These are phyloP conservation scores for Leiothrix lutea DNA, from an alignment of 2,113 vertebrate genomes.

Conservation along the genomic window DNA sequence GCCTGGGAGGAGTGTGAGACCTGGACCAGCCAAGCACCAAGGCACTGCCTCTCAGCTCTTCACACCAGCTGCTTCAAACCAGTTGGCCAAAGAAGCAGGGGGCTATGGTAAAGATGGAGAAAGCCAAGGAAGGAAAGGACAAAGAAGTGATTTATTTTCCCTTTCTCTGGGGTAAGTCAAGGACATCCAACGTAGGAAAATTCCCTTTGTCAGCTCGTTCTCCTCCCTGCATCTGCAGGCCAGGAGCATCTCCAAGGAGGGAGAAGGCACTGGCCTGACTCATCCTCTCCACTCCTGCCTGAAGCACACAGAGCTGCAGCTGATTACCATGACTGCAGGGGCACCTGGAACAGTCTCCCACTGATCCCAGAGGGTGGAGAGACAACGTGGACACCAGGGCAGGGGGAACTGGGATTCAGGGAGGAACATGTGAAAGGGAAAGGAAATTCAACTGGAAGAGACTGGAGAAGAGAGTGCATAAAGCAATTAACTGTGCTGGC, in stretches of 20 bases:
- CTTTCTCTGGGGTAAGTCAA: neutral
- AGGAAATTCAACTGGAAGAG: neutral
- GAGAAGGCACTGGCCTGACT: neutral
- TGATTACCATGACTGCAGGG: rapidly evolving
- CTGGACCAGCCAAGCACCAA: neutral
- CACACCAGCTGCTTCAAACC: neutral
- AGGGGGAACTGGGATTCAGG: neutral
- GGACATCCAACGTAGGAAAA: neutral
- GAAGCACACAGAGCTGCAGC: neutral
- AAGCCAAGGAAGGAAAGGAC: neutral
- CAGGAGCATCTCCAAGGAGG: neutral
- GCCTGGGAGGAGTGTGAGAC: neutral
- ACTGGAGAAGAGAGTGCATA: neutral
- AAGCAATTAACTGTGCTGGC: neutral
- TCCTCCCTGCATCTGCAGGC: neutral
- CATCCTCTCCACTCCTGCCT: neutral
- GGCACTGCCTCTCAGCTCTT: neutral
- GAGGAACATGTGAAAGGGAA: neutral
- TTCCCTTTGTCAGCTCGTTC: neutral
- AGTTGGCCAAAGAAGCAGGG: neutral
- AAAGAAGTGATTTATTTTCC: neutral
- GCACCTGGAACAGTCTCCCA: neutral
- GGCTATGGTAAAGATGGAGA: neutral
- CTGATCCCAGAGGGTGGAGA: neutral
- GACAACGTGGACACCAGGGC: rapidly evolving